Evolutionary conservation across 2,113 vertebrate species (phyloP).

Genomic region (Phaethon lepturus): DNA sequence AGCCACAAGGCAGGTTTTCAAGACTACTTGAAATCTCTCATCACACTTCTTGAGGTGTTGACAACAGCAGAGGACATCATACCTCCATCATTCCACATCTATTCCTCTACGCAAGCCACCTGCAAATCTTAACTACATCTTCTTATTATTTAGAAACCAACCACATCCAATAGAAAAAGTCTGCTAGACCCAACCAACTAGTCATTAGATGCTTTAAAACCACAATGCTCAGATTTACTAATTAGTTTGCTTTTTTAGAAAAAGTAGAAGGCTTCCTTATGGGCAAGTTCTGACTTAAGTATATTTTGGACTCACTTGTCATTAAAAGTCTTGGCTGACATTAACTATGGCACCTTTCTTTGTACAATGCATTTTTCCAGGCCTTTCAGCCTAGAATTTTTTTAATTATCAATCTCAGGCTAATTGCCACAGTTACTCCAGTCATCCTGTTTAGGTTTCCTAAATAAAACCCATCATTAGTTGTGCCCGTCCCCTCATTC

Average conservation of each 20-base stretch:
- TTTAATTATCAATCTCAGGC: neutral
- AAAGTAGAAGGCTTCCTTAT: neutral
- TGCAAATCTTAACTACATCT: neutral
- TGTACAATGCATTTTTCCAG: neutral
- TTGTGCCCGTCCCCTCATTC: neutral
- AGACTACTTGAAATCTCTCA: neutral
- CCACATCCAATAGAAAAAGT: neutral
- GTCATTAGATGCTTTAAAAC: neutral
- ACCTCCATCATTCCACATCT: neutral
- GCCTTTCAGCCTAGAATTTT: neutral
- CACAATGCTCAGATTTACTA: neutral
- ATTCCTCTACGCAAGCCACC: neutral
- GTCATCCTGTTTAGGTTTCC: neutral
- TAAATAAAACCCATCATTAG: neutral
- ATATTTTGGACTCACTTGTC: neutral
- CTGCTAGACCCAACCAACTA: neutral
- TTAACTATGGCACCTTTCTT: neutral
- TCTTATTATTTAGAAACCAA: neutral
- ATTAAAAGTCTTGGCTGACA: neutral
- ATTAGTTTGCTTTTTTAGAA: neutral
- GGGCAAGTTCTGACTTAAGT: neutral
- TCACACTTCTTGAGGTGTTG: neutral
- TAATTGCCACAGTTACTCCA: neutral
- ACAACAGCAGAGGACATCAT: neutral
- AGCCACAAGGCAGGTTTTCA: neutral